A percentile compares a stretch with the other conserved stretches of the same genome.
These are phyloP conservation scores for Yponomeuta sedellus DNA, from an alignment of 2,888 invertebrate species.

Conservation along the genomic window DNA sequence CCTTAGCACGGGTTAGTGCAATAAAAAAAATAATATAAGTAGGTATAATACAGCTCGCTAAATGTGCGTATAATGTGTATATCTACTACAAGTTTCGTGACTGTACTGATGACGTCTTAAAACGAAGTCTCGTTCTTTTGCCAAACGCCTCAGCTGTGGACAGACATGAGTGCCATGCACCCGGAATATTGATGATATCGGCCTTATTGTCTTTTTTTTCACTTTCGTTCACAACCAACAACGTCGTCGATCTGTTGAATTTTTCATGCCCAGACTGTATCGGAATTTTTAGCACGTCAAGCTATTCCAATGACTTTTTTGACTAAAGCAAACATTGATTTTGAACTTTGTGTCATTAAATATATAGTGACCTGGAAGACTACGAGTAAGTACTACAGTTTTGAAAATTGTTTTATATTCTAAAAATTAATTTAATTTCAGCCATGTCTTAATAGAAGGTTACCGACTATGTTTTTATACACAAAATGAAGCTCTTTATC, in stretches of 20 bases:
- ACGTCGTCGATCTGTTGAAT: constrained; percentile 59
- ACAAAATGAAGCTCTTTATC: too few relatives aligned
- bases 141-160: constrained; percentile 70
- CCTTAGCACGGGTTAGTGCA: too few relatives aligned
- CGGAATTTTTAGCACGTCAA: constrained; percentile 48
- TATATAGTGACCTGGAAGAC: too few relatives aligned
- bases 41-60: not conserved
- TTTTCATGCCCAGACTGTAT: constrained; percentile 60
- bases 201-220: constrained; percentile 65
- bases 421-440: too few relatives aligned
- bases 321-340: too few relatives aligned
- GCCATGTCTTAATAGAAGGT: too few relatives aligned
- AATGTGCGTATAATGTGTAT: not conserved
- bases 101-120: constrained; percentile 25
- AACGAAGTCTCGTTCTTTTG: constrained; percentile 48
- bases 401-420: too few relatives aligned
- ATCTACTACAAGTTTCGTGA: constrained; percentile 14
- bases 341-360: too few relatives aligned
- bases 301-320: too few relatives aligned
- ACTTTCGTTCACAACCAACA: constrained; percentile 58
- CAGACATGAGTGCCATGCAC: constrained; percentile 40
- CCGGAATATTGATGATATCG: constrained; percentile 68
- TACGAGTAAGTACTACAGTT: too few relatives aligned
- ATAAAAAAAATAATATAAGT: too few relatives aligned
- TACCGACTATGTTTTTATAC: too few relatives aligned